Base-by-base conservation (phyloP, 2,113 vertebrate species). In the Myrmecophaga tridactyla region DNA sequence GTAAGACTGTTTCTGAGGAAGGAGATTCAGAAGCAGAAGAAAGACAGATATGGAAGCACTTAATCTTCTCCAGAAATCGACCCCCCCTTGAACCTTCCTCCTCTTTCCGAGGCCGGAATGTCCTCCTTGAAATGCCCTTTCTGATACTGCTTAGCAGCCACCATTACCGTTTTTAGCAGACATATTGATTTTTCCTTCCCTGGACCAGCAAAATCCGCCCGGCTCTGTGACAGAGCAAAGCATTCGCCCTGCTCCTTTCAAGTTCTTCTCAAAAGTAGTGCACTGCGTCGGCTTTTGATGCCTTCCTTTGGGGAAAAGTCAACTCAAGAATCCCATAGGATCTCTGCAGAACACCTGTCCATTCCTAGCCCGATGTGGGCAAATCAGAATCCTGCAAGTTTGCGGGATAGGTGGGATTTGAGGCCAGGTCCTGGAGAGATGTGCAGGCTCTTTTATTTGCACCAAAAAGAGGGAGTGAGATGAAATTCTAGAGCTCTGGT, bases 111-210 rank as follows among this genome's bases (percentile, higher is more conserved):
- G 41, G 34, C 36, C 29, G 27, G 17, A 34, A 34, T 0, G 4
- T 34, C 53, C 69, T 83, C 29, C 58, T 72, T 87, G 58, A 43
- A 63, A 63, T 23, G 48, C 17, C 89, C 82, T 78, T 60, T 51
- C 67, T 6, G 34, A 34, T 2, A 21, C 34, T 27, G 29, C 58
- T 56, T 58, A 2, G 62, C 41, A 29, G 27, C 72, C 67, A 51
- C 23, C 8, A 0, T 53, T 65, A 31, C 62, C 11, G 3, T 18
- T 75, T 76, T 73, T 62, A 94, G 78, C 29, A 72, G 58, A 34
- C 65, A 8, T 72, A 83, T 90, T 95, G 95, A 84, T 93, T 86
- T 92, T 80, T 58, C 73, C 75, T 81, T 89, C 39, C 58, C 27
- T 89, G 46, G 23, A 36, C 53, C 13, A 63, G 58, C 72, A n/a